These are phyloP conservation scores for Nerophis lumbriciformis DNA, from an alignment of 2,113 vertebrate species.

Conservation along the genomic window DNA sequence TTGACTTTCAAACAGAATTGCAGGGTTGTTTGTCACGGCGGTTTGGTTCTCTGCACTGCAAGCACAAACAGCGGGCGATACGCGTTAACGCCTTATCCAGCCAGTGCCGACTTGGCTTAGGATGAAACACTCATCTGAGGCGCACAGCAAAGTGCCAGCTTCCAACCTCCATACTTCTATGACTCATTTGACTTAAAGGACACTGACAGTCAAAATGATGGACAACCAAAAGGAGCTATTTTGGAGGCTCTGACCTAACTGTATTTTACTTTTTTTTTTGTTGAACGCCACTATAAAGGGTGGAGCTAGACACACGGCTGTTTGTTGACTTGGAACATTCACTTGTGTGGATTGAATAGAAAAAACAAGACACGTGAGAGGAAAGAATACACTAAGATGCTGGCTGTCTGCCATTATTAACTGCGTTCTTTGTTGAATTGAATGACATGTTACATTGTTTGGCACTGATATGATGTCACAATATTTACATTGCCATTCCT, in stretches of 20 bases:
- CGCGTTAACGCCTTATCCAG: constrained; percentile 14
- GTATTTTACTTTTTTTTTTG: too few relatives aligned
- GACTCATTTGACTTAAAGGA: constrained; percentile 23
- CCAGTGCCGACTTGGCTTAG: constrained; percentile 37
- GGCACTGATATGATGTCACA: neutral
- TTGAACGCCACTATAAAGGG: too few relatives aligned
- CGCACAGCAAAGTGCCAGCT: constrained; percentile 1
- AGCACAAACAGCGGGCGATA: constrained; percentile 16
- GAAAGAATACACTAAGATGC: neutral
- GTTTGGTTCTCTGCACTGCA: constrained; percentile 19
- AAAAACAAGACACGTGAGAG: too few relatives aligned
- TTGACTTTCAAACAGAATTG: constrained; percentile 50
- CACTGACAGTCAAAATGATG: constrained; percentile 15
- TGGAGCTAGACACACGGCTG: too few relatives aligned
- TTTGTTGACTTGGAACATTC: neutral
- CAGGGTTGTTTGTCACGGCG: constrained; percentile 39
- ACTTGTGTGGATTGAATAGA: neutral
- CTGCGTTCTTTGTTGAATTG: neutral
- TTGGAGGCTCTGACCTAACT: neutral
- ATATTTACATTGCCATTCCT: neutral
- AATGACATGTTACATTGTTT: neutral
- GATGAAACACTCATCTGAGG: constrained; percentile 47
- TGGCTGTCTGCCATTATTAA: neutral
- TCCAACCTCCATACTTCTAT: constrained; percentile 17
- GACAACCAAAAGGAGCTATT: constrained; percentile 26